These are phyloP conservation scores for Trichechus manatus DNA, from an alignment of 2,113 vertebrate species.

Conservation along the genomic window DNA sequence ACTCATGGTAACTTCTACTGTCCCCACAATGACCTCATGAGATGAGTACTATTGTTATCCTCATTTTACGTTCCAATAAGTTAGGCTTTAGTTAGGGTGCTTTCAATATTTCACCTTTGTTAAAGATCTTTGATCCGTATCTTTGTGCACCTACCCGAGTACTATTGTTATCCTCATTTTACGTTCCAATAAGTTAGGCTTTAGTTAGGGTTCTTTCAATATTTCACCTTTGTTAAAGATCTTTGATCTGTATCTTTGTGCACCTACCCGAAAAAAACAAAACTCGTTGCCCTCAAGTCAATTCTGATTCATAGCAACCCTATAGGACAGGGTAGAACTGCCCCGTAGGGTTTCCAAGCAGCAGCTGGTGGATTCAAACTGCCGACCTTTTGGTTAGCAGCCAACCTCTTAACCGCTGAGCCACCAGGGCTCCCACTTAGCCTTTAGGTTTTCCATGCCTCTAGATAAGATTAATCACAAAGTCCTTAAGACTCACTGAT, in stretches of 20 bases:
- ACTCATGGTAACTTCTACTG: not conserved
- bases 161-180: not conserved
- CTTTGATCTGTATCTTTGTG: not conserved
- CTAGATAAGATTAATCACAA: not conserved
- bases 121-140: not conserved
- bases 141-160: not conserved
- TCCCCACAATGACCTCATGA: not conserved
- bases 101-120: not conserved
- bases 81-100: not conserved
- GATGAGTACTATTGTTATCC: not conserved
- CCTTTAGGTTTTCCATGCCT: not conserved
- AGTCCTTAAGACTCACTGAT: not conserved
- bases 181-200: not conserved
- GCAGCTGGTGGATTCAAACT: too few relatives aligned
- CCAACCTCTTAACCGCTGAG: too few relatives aligned
- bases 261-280: too few relatives aligned
- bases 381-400: too few relatives aligned
- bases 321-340: too few relatives aligned
- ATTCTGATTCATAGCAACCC: too few relatives aligned
- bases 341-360: too few relatives aligned
- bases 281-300: too few relatives aligned
- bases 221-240: not conserved
- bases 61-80: not conserved
- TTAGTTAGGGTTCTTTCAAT: not conserved
- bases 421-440: not conserved